phyloP scores from a whole-genome alignment of 2,888 invertebrate species.

The Nineta flava region DNA sequence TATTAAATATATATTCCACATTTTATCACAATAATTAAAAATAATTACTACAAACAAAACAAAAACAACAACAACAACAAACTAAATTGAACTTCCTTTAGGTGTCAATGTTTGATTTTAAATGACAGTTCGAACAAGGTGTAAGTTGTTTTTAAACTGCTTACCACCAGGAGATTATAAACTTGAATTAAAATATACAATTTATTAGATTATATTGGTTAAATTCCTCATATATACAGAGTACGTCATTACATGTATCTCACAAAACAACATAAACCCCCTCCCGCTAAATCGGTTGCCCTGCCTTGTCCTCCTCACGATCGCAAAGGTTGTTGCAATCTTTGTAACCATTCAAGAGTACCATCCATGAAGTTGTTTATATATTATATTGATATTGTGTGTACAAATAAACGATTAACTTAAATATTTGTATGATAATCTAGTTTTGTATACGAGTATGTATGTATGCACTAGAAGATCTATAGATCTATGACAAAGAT shows the following conservation, averaged over 20 bases:
- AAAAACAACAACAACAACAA: not conserved
- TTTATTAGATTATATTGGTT: not conserved
- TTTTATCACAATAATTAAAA: not conserved
- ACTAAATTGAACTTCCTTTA: not conserved
- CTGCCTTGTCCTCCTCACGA: too few relatives aligned
- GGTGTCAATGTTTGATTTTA: not conserved
- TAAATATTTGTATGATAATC: too few relatives aligned
- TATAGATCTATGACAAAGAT: too few relatives aligned
- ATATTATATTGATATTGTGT: too few relatives aligned
- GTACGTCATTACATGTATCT: not conserved
- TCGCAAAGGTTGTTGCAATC: too few relatives aligned
- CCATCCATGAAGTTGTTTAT: too few relatives aligned
- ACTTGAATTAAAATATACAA: not conserved
- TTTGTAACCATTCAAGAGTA: too few relatives aligned
- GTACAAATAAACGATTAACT: too few relatives aligned
- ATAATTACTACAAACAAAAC: not conserved
- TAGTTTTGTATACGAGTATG: too few relatives aligned
- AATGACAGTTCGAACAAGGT: slow-evolving; percentile 3
- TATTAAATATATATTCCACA: not conserved
- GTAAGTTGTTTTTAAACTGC: slow-evolving; percentile 5
- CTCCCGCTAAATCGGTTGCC: too few relatives aligned
- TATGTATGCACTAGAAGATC: too few relatives aligned
- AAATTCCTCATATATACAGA: not conserved
- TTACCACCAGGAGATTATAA: not conserved
- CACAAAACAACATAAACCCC: not conserved